phyloP scores from a whole-genome alignment of 2,113 vertebrate genomes.

The Craseonycteris thonglongyai region DNA sequence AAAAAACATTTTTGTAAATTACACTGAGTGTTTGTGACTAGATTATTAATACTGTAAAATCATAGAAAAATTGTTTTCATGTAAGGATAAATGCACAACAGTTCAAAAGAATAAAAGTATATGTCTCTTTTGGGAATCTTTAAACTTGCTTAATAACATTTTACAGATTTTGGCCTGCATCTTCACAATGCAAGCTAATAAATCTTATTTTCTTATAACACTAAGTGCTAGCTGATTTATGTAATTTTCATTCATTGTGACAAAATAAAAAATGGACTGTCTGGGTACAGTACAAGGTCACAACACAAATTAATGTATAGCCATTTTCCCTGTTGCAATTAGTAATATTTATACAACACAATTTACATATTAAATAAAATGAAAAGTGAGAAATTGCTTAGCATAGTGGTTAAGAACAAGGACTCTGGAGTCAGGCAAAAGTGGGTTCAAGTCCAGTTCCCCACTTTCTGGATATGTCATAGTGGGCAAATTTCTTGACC shows the following conservation, averaged over 20 bases:
- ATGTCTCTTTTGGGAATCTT: slow-evolving; percentile 67
- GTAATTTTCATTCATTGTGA: slow-evolving; percentile 72
- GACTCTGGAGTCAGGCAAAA: neutral
- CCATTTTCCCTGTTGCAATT: slow-evolving; percentile 3
- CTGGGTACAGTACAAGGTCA: slow-evolving; percentile 51
- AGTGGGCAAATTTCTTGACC: neutral
- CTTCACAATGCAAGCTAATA: slow-evolving; percentile 70
- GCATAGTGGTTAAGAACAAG: neutral
- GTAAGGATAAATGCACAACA: slow-evolving; percentile 56
- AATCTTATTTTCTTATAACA: slow-evolving; percentile 75
- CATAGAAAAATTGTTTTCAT: slow-evolving; percentile 28
- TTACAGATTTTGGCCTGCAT: slow-evolving; percentile 72
- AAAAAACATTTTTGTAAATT: neutral
- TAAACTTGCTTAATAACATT: slow-evolving; percentile 71
- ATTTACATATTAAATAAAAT: slow-evolving; percentile 18
- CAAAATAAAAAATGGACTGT: slow-evolving; percentile 70
- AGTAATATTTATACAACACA: neutral
- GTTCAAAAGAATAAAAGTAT: slow-evolving; percentile 71
- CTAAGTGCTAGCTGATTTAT: slow-evolving; percentile 74
- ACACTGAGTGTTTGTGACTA: neutral
- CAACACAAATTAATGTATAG: neutral
- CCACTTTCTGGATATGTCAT: neutral
- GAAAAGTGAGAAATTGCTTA: neutral
- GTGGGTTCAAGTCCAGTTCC: neutral
- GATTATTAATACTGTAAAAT: neutral